Conservation (phyloP, 2,113 vertebrate genomes). For the Semicossyphus pulcher region DNA sequence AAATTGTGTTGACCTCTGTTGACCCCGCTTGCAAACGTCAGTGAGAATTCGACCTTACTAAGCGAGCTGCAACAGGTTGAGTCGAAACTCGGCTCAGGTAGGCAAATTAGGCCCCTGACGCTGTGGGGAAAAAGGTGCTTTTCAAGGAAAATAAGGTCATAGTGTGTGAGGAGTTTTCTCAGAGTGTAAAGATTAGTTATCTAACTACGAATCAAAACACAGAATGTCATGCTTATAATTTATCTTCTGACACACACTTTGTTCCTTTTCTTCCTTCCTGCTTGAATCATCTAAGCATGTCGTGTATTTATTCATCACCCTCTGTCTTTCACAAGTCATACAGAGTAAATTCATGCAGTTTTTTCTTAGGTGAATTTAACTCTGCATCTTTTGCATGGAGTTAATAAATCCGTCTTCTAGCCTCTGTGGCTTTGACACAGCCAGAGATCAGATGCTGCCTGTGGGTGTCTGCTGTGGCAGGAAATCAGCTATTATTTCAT, state of each 20-base stretch:
- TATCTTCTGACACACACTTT: background rate
- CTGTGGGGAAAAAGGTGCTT: background rate
- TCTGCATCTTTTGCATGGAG: no score
- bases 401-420: no score
- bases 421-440: background rate
- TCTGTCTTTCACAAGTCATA: background rate
- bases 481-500: background rate
- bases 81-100: background rate
- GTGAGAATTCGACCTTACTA: background rate
- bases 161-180: background rate
- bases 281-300: background rate
- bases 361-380: no score
- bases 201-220: background rate
- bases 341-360: no score
- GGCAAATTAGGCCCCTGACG: background rate
- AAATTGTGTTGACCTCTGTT: slow-evolving; percentile 17
- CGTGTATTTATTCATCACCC: background rate
- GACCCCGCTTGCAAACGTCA: slow-evolving; percentile 5
- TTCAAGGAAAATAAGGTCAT: background rate
- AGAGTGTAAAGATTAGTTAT: background rate
- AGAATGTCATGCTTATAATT: background rate
- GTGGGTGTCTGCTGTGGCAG: background rate
- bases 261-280: background rate
- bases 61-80: slow-evolving; percentile 39
- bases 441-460: background rate